Evolutionary conservation across 2,888 invertebrate species (phyloP).

Genomic region (Sinhomidia bicolor): DNA sequence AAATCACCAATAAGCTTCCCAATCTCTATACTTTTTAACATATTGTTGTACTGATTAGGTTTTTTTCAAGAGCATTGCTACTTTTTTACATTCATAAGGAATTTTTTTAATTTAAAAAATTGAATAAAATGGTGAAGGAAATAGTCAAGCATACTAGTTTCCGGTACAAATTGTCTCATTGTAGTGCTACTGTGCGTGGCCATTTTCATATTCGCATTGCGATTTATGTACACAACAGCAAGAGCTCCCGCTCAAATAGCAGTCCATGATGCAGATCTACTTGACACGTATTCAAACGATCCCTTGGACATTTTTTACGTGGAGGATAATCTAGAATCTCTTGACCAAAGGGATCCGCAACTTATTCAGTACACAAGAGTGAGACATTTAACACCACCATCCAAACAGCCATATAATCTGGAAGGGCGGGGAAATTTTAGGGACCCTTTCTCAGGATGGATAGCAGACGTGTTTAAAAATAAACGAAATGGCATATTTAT

Average conservation of each 20-base stretch:
- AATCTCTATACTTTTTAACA: no score
- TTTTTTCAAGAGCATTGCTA: no score
- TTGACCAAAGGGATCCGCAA: constrained; percentile 42
- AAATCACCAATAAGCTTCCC: no score
- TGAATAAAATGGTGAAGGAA: background rate
- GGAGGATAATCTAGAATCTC: constrained; percentile 16
- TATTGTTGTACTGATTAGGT: no score
- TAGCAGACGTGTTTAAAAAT: constrained; percentile 22
- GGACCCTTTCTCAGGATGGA: constrained; percentile 4
- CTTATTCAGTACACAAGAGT: constrained; percentile 38
- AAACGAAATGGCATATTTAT: constrained; percentile 56
- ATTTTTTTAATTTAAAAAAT: no score
- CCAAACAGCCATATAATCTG: constrained; percentile 55
- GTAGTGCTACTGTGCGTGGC: background rate
- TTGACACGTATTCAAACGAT: background rate
- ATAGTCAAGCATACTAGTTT: background rate
- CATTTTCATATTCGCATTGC: background rate
- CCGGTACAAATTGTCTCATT: background rate
- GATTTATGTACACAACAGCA: no score
- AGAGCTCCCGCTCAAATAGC: no score
- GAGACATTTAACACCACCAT: constrained; percentile 47
- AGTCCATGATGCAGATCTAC: background rate
- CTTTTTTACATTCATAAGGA: no score
- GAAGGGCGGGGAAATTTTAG: background rate
- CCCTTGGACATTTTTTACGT: constrained; percentile 17